Conservation (phyloP, 2,888 invertebrate genomes). For the Lampropteryx suffumata region DNA sequence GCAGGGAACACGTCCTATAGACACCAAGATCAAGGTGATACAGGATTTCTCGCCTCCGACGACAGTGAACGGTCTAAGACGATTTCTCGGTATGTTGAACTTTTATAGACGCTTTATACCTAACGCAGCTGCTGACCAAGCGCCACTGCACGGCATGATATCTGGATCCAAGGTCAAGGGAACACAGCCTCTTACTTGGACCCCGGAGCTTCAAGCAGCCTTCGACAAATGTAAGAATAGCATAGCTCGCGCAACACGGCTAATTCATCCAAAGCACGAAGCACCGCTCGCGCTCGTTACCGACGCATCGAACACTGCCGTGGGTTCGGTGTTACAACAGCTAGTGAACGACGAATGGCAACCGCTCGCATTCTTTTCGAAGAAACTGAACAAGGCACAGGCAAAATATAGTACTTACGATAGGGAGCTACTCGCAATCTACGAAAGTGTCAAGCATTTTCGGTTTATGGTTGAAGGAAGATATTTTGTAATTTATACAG, state of each 20-base stretch:
- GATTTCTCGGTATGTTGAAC: slow-evolving; percentile 10
- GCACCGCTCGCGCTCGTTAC: not conserved
- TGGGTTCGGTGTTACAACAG: not conserved
- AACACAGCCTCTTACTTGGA: slow-evolving; percentile 16
- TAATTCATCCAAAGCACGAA: not conserved
- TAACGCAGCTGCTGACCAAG: slow-evolving; percentile 24
- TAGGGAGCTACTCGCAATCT: not conserved
- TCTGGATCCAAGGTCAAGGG: slow-evolving; percentile 19
- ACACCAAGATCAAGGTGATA: slow-evolving; percentile 36
- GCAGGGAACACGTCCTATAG: not conserved
- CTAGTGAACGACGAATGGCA: not conserved
- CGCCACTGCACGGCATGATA: slow-evolving; percentile 22
- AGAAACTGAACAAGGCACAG: not conserved
- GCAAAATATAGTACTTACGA: not conserved
- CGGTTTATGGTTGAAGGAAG: slow-evolving; percentile 2
- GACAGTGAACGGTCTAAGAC: slow-evolving; percentile 24
- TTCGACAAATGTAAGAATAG: slow-evolving; percentile 21
- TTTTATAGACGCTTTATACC: slow-evolving; percentile 29
- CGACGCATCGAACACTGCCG: not conserved
- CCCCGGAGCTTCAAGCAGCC: slow-evolving; percentile 10
- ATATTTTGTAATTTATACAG: not conserved
- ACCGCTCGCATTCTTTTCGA: not conserved
- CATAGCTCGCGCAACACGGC: not conserved
- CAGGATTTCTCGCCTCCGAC: slow-evolving; percentile 27
- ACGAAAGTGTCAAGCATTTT: slow-evolving; percentile 2